Percentiles rank a stretch among this genome's conserved stretches.
Evolutionary conservation across 2,888 invertebrate genomes (phyloP).

Genomic region (Geophilus truncorum): DNA sequence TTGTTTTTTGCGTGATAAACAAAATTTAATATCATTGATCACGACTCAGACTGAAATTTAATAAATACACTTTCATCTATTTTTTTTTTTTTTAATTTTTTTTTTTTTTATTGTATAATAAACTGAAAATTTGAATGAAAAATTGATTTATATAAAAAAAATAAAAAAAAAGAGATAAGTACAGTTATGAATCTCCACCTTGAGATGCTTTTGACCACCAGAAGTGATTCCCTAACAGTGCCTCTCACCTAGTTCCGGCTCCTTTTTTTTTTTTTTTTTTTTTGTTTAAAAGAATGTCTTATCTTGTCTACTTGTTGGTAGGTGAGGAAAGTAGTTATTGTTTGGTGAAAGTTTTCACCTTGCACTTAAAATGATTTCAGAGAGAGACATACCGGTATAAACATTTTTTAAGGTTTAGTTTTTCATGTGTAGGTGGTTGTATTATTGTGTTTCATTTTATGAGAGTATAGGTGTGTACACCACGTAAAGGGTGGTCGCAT

Average conservation of each 20-base stretch:
- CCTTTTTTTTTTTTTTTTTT: background rate
- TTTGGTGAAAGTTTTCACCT: conserved; percentile 8
- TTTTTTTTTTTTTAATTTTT: too few relatives aligned
- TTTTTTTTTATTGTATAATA: too few relatives aligned
- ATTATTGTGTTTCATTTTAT: background rate
- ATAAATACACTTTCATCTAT: too few relatives aligned
- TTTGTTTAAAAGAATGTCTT: background rate
- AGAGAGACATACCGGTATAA: background rate
- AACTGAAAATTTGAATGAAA: background rate
- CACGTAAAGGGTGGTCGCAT: too few relatives aligned
- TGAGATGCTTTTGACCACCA: conserved; percentile 18
- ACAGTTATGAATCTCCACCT: background rate
- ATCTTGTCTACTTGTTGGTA: background rate
- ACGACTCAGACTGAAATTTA: too few relatives aligned
- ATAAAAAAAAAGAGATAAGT: background rate
- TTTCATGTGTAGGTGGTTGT: background rate
- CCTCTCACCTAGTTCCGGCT: background rate
- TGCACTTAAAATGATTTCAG: background rate
- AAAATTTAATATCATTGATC: too few relatives aligned
- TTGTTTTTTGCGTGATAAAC: background rate
- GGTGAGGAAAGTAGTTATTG: conserved; percentile 7
- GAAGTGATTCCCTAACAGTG: background rate
- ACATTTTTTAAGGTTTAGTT: background rate
- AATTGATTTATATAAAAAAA: background rate
- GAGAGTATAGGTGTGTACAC: background rate